Percentiles rank a stretch among this genome's conserved stretches.
Conservation (phyloP, 2,797 vertebrate genomes). For the Tokudaia muenninki region DNA sequence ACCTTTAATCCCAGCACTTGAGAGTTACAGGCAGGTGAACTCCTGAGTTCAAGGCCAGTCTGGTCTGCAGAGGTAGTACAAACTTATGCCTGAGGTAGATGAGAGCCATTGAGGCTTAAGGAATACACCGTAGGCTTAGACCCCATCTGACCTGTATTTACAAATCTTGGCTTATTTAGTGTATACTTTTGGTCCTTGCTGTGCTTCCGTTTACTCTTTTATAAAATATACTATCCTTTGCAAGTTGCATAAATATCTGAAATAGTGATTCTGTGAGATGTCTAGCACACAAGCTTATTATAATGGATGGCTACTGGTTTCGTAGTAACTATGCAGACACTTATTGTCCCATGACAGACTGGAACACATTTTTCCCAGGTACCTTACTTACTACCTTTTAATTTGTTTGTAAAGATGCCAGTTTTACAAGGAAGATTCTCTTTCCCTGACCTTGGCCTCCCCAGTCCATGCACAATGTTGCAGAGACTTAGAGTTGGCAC, state of each 20-base stretch:
- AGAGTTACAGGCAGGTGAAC: background rate
- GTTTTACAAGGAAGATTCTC: slow-evolving; percentile 58
- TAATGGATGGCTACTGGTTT: slow-evolving; percentile 42
- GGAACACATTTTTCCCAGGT: slow-evolving; percentile 21
- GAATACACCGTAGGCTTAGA: background rate
- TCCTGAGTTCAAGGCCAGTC: background rate
- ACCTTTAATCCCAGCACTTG: background rate
- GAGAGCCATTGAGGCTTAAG: background rate
- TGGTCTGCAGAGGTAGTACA: background rate
- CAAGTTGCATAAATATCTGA: slow-evolving; percentile 30
- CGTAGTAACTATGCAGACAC: slow-evolving; percentile 14
- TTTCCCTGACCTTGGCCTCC: background rate
- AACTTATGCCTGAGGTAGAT: background rate
- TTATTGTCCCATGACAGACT: slow-evolving; percentile 37
- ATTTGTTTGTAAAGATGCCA: slow-evolving; percentile 58
- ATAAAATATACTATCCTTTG: slow-evolving; percentile 47
- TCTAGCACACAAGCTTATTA: background rate
- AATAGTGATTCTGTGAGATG: slow-evolving; percentile 42
- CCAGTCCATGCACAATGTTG: background rate
- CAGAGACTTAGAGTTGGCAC: slow-evolving; percentile 15
- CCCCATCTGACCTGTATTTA: background rate
- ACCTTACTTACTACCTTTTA: slow-evolving; percentile 11
- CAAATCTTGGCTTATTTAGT: slow-evolving; percentile 17
- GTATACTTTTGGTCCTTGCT: slow-evolving; percentile 12
- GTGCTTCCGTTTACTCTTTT: slow-evolving; percentile 43